These are phyloP conservation scores for Rhinoraja longicauda DNA, from an alignment of 2,797 vertebrate species.

Conservation along the genomic window DNA sequence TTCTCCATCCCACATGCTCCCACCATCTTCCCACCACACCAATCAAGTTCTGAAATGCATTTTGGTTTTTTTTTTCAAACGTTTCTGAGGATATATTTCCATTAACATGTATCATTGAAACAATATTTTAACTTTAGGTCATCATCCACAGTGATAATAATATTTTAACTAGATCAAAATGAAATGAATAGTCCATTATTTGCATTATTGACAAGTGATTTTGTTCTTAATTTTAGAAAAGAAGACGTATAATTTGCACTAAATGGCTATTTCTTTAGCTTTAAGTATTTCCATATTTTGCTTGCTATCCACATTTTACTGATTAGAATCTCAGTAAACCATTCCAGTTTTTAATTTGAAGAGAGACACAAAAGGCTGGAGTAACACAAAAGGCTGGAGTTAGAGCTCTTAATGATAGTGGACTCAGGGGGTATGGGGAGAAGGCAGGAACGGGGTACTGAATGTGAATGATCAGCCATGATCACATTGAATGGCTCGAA, in stretches of 20 bases:
- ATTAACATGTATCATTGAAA: too few species aligned
- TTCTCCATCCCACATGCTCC: background rate
- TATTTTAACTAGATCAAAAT: background rate
- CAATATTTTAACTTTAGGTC: background rate
- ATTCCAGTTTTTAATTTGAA: too few species aligned
- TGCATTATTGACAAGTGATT: background rate
- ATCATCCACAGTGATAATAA: background rate
- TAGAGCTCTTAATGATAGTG: too few species aligned
- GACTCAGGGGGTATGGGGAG: too few species aligned
- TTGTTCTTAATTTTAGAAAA: background rate
- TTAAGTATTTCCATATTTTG: background rate
- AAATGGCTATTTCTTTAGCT: background rate
- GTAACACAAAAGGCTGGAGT: too few species aligned
- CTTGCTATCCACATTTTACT: background rate
- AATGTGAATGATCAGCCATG: too few species aligned
- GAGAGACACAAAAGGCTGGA: too few species aligned
- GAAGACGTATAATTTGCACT: background rate
- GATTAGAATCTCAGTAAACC: background rate
- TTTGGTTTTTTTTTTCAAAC: background rate
- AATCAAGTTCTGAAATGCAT: background rate
- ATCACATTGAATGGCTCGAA: too few species aligned
- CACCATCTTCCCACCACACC: too few species aligned
- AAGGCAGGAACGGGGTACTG: too few species aligned
- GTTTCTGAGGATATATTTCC: too few species aligned
- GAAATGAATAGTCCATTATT: background rate